Conservation (phyloP, 2,797 vertebrate species). For the Sebastes iracundus region DNA sequence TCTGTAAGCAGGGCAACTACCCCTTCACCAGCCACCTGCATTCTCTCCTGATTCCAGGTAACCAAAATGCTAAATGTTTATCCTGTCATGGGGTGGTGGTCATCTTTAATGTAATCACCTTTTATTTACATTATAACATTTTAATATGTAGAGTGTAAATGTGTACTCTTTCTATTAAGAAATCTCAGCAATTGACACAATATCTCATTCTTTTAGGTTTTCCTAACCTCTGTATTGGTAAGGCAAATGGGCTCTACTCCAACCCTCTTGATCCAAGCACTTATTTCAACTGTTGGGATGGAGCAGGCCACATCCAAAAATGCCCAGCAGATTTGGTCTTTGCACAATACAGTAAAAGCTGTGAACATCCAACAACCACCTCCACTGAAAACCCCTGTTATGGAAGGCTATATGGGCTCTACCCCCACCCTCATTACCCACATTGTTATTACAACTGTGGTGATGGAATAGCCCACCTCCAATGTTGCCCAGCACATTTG, state of each 20-base stretch:
- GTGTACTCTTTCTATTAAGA: too few species aligned
- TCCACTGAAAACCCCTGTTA: neutral
- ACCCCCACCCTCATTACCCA: neutral
- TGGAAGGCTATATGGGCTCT: neutral
- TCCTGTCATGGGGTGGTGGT: neutral
- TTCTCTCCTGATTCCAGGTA: slow-evolving; percentile 9
- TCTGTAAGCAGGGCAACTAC: slow-evolving; percentile 67
- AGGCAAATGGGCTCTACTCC: neutral
- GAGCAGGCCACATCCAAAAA: neutral
- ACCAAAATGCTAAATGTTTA: neutral
- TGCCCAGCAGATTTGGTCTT: neutral
- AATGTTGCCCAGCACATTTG: neutral
- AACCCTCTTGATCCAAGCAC: neutral
- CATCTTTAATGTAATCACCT: too few species aligned
- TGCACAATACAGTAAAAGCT: accelerated
- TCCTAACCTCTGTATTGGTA: neutral
- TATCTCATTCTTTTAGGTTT: too few species aligned
- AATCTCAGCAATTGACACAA: too few species aligned
- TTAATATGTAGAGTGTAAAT: too few species aligned
- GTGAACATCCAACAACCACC: neutral
- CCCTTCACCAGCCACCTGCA: slow-evolving; percentile 46
- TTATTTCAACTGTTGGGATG: neutral
- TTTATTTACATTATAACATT: too few species aligned
- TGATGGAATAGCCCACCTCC: neutral
- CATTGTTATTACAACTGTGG: neutral